Evolutionary conservation across 92 coral and sea anemone species (phyloP).

Genomic region (Pocillopora grandis): DNA sequence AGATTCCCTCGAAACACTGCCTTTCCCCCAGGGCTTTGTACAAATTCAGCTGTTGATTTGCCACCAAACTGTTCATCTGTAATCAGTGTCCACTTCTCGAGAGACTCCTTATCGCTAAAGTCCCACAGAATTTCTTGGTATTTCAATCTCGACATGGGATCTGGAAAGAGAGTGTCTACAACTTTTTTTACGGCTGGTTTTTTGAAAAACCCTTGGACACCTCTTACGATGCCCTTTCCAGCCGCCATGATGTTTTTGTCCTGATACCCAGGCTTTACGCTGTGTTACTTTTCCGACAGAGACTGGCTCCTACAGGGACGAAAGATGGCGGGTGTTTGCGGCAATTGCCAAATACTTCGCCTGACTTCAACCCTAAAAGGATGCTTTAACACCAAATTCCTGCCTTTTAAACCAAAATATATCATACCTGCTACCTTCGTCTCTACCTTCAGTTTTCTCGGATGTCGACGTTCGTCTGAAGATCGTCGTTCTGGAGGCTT

Average conservation of each 20-base stretch:
- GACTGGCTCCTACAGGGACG: neutral
- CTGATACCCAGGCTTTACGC: neutral
- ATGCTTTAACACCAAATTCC: neutral
- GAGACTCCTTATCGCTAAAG: slow-evolving; percentile 66
- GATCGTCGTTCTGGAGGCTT: neutral
- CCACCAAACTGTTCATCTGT: slow-evolving; percentile 95
- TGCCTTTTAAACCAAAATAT: slow-evolving; percentile 6
- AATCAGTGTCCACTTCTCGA: slow-evolving; percentile 81
- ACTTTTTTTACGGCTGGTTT: slow-evolving; percentile 70
- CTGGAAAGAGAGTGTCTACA: slow-evolving; percentile 76
- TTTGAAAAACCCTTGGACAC: slow-evolving; percentile 16
- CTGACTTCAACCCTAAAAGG: neutral
- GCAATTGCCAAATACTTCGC: slow-evolving; percentile 14
- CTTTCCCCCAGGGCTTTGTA: slow-evolving; percentile 70
- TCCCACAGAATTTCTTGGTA: slow-evolving; percentile 86
- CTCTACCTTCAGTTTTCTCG: slow-evolving; percentile 23
- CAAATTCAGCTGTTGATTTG: slow-evolving; percentile 79
- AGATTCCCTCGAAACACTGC: slow-evolving; percentile 83
- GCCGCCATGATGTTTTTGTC: slow-evolving; percentile 75
- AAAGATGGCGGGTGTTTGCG: slow-evolving; percentile 45
- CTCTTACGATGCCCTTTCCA: slow-evolving; percentile 44
- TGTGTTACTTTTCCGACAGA: neutral
- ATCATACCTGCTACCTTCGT: slow-evolving; percentile 8
- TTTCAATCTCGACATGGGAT: slow-evolving; percentile 82
- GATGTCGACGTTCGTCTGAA: slow-evolving; percentile 16